Evolutionary conservation across 2,888 invertebrate species (phyloP), one percentile per base, ranked within the genome.

Genomic region (Cremastobaeus sp.): DNA sequence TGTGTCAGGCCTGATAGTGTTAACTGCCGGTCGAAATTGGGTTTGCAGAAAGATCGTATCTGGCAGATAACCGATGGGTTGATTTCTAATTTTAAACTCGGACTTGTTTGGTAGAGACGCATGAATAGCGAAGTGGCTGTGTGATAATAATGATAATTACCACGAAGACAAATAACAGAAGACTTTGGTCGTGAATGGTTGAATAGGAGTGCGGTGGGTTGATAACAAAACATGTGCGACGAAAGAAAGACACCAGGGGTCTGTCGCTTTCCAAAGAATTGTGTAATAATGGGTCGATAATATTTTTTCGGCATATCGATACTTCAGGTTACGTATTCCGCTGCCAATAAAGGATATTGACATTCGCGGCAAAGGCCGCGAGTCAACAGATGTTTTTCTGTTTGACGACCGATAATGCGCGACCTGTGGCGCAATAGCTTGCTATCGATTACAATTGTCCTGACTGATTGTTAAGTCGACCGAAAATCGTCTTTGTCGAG

Each of bases 361-460:
- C 65, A 52, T 25, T 62, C 30, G 62, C 21, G 32, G 8, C 34
- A 20, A 62, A 68, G 69, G 55, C 52, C 45, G 43, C 17, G 11
- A 32, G 52, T 32, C 41, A 32, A 65, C 64, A 69, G 59, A 64
- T 65, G 70, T 54, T 65, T 20, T 28, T 32, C 30, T 74, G 50
- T 74, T 74, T 69, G 64, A 43, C 28, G 50, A 70, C 3, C 12
- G 50, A 47, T 62, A 64, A 54, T 54, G 30, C 39, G 12, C 17
- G 18, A 25, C 30, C 15, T 14, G 60, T 62, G 73, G 30, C 59
- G 55, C 18, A 59, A 54, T 30, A 21, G 11, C 15, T 15, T 17
- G 48, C 54, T 37, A 60, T 68, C 66, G 39, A 73, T 66, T 66
- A 66, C 48, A 14, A 30, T 43, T 39, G 25, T 41, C 20, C 6